Percentiles rank a stretch among this genome's conserved stretches.
Conservation (phyloP, 2,113 vertebrate species). For the Gasterosteus aculeatus region DNA sequence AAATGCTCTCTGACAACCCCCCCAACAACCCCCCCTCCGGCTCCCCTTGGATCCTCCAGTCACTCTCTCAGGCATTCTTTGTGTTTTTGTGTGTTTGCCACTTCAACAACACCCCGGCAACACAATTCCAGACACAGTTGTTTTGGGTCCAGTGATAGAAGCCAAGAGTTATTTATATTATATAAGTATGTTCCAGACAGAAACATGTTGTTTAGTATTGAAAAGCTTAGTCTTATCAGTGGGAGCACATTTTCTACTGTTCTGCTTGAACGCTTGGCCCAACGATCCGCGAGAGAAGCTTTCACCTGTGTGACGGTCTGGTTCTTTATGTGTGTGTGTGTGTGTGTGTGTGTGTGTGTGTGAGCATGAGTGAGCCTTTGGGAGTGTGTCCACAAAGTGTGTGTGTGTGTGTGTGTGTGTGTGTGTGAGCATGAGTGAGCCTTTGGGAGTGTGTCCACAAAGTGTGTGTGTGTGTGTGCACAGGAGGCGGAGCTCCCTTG, state of each 20-base stretch:
- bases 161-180: slow-evolving; percentile 1
- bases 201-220: slow-evolving; percentile 10
- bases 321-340: slow-evolving; percentile 53
- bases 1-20: slow-evolving; percentile 67
- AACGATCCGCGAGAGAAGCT: slow-evolving; percentile 61
- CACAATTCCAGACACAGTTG: slow-evolving; percentile 9
- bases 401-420: slow-evolving; percentile 55
- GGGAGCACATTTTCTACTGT: slow-evolving; percentile 57
- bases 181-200: slow-evolving; percentile 2
- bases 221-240: slow-evolving; percentile 30
- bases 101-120: slow-evolving; percentile 26
- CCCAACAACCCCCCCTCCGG: slow-evolving; percentile 34
- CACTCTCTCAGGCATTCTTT: slow-evolving; percentile 19
- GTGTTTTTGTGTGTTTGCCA: slow-evolving; percentile 23
- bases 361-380: slow-evolving; percentile 24
- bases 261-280: slow-evolving; percentile 64
- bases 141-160: slow-evolving; percentile 14
- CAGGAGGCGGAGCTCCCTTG: slow-evolving; percentile 60
- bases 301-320: slow-evolving; percentile 66
- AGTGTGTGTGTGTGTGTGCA: slow-evolving; percentile 12
- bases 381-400: slow-evolving; percentile 25
- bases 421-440: slow-evolving; percentile 27
- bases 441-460: slow-evolving; percentile 27
- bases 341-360: slow-evolving; percentile 21
- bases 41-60: slow-evolving; percentile 56